phyloP scores from a whole-genome alignment of 2,797 vertebrate species.

The Aplochiton taeniatus region DNA sequence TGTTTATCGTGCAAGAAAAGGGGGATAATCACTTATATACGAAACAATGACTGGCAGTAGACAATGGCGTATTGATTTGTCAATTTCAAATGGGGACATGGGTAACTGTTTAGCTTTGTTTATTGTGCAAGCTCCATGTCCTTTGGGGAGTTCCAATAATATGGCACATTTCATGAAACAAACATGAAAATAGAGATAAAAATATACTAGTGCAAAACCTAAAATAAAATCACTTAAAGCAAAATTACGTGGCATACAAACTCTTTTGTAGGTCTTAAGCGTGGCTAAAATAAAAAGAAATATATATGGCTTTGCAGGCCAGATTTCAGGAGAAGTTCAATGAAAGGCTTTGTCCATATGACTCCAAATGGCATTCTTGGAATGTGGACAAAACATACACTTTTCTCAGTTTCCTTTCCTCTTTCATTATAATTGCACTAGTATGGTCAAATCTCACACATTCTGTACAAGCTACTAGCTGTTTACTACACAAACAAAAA shows the following conservation, averaged over 20 bases:
- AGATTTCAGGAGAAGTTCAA: background rate
- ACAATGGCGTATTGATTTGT: too few relatives aligned
- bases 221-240: slow-evolving; percentile 21
- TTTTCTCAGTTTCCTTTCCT: slow-evolving; percentile 8
- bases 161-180: slow-evolving; percentile 27
- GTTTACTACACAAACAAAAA: slow-evolving; percentile 35
- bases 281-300: slow-evolving; percentile 16
- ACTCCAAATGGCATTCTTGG: slow-evolving; percentile 31
- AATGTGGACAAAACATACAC: slow-evolving; percentile 26
- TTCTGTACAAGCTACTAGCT: slow-evolving; percentile 50
- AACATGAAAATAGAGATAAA: slow-evolving; percentile 17
- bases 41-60: background rate
- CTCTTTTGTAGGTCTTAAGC: background rate
- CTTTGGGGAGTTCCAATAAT: slow-evolving; percentile 11
- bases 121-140: background rate
- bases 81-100: background rate
- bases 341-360: slow-evolving; percentile 34
- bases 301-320: slow-evolving; percentile 9
- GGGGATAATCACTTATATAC: background rate
- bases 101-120: too few relatives aligned
- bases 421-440: slow-evolving; percentile 26
- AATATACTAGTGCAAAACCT: slow-evolving; percentile 24
- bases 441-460: slow-evolving; percentile 50
- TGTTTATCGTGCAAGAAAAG: slow-evolving; percentile 16
- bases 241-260: slow-evolving; percentile 26